phyloP scores from a whole-genome alignment of 2,797 vertebrate species.

The Pseudocheirus occidentalis region DNA sequence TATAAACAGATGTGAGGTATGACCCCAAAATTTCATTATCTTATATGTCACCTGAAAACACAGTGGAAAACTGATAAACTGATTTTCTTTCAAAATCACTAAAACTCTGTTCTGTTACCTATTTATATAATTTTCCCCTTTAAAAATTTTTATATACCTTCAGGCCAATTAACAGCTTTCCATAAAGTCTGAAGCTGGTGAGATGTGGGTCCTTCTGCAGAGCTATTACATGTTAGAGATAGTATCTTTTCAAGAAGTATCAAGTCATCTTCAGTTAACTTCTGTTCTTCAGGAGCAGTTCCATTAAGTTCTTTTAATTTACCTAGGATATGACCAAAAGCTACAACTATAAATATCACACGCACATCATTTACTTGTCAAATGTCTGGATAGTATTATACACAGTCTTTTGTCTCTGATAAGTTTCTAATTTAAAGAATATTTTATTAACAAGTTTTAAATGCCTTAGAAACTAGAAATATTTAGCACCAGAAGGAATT shows the following conservation, averaged over 20 bases:
- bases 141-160: constrained; percentile 87
- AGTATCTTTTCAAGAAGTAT: constrained; percentile 90
- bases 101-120: constrained; percentile 17
- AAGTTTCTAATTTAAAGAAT: neutral
- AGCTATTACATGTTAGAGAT: constrained; percentile 84
- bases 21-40: constrained; percentile 9
- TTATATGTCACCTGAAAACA: constrained; percentile 49
- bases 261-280: constrained; percentile 91
- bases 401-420: neutral
- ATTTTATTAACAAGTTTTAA: constrained; percentile 44
- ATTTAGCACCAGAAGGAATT: neutral
- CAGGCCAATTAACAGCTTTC: constrained; percentile 96
- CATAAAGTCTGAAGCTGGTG: constrained; percentile 93
- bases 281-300: constrained; percentile 89
- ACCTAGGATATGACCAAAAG: constrained; percentile 83
- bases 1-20: neutral
- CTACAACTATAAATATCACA: constrained; percentile 55
- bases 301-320: constrained; percentile 96
- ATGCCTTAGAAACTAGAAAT: neutral
- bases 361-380: constrained; percentile 16
- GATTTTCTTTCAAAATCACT: constrained; percentile 27
- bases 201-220: constrained; percentile 86
- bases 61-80: constrained; percentile 15
- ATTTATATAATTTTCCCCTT: constrained; percentile 10
- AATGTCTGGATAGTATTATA: constrained; percentile 27